Evolutionary conservation across 1,140 invertebrate species (phyloP).

Genomic region (Apis mellifera): DNA sequence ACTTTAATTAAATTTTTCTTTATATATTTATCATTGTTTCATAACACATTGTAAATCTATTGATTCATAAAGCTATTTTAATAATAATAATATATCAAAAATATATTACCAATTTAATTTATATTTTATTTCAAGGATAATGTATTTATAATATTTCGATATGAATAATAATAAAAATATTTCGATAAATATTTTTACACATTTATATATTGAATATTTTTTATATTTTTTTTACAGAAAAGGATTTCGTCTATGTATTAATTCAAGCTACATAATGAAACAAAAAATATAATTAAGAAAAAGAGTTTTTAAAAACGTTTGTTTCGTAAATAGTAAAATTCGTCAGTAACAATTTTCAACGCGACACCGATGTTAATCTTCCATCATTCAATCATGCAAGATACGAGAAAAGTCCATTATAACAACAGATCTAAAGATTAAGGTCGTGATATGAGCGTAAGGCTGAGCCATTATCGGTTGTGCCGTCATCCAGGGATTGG

Average conservation of each 20-base stretch:
- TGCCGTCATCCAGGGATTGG: slow-evolving; percentile 35
- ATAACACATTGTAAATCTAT: too few relatives aligned
- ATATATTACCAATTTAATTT: too few relatives aligned
- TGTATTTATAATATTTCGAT: too few relatives aligned
- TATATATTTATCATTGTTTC: too few relatives aligned
- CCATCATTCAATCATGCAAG: slow-evolving; percentile 21
- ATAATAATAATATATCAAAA: too few relatives aligned
- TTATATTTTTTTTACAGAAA: not conserved
- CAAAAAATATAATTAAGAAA: not conserved
- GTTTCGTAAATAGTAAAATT: not conserved
- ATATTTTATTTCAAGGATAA: too few relatives aligned
- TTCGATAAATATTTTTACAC: too few relatives aligned
- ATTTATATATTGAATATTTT: not conserved
- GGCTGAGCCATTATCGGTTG: not conserved
- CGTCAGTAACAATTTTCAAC: slow-evolving; percentile 10
- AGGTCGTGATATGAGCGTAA: slow-evolving; percentile 31
- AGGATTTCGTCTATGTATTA: too few relatives aligned
- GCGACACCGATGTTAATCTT: slow-evolving; percentile 10
- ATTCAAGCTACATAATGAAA: not conserved
- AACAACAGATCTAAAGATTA: slow-evolving; percentile 39
- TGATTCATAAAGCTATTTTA: too few relatives aligned
- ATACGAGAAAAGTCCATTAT: slow-evolving; percentile 31
- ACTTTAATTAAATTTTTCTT: too few relatives aligned
- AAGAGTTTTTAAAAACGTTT: not conserved
- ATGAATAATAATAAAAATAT: too few relatives aligned